Evolutionary conservation across 2,888 invertebrate genomes (phyloP).

Genomic region (Lasioglossum lativentre): DNA sequence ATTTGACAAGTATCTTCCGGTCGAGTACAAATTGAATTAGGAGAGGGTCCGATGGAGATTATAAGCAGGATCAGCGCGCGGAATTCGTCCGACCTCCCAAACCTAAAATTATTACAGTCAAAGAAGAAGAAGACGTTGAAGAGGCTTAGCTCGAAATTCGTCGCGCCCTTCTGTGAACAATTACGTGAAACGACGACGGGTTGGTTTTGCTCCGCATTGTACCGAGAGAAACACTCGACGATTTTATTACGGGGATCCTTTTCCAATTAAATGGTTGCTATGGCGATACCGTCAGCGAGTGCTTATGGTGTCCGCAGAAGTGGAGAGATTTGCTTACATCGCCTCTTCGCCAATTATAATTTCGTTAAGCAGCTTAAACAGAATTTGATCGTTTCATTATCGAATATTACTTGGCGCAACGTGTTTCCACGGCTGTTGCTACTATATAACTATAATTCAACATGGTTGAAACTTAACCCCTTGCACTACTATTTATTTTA

Average conservation of each 20-base stretch:
- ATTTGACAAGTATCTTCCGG: slow-evolving; percentile 12
- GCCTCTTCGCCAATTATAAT: not conserved
- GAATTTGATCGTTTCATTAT: slow-evolving; percentile 3
- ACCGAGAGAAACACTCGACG: slow-evolving; percentile 74
- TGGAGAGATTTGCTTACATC: slow-evolving; percentile 29
- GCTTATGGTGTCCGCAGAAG: slow-evolving; percentile 53
- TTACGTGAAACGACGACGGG: slow-evolving; percentile 50
- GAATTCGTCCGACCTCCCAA: slow-evolving; percentile 10
- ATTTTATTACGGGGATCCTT: slow-evolving; percentile 79
- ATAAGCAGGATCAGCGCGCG: slow-evolving; percentile 18
- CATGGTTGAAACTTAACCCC: not conserved
- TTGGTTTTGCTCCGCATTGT: slow-evolving; percentile 59
- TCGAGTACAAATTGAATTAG: slow-evolving; percentile 29
- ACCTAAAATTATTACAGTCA: slow-evolving; percentile 36
- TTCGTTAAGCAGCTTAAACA: not conserved
- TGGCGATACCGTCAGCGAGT: slow-evolving; percentile 75
- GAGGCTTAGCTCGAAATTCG: slow-evolving; percentile 59
- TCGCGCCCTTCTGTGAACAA: slow-evolving; percentile 64
- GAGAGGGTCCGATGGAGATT: slow-evolving; percentile 3
- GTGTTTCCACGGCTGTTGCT: not conserved
- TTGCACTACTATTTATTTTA: no score
- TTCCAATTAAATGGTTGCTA: slow-evolving; percentile 82
- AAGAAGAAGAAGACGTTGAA: slow-evolving; percentile 45
- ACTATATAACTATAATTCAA: not conserved
- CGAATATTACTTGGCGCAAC: not conserved